These are phyloP conservation scores for Notolepis coatsorum DNA, from an alignment of 2,797 vertebrate genomes.

Conservation along the genomic window DNA sequence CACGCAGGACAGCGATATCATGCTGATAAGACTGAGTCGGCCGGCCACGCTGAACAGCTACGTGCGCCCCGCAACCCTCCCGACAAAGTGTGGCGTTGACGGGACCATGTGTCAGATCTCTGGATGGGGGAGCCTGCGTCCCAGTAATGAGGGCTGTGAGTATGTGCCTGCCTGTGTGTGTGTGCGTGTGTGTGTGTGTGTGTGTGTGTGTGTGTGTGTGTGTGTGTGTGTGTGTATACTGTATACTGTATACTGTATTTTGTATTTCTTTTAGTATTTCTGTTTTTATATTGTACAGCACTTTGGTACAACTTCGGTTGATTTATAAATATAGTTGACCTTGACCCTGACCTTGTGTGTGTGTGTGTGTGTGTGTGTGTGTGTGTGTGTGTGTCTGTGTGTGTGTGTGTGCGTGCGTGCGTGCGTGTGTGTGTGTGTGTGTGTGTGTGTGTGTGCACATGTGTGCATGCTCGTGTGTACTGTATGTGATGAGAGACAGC, in stretches of 20 bases:
- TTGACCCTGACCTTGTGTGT: background rate
- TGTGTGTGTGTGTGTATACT: background rate
- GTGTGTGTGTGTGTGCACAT: background rate
- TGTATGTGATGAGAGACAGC: background rate
- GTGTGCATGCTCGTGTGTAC: background rate
- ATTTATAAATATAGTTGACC: background rate
- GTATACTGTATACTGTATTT: too few species aligned
- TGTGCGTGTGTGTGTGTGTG: background rate
- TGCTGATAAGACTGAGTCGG: slow-evolving; percentile 73
- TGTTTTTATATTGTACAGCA: too few species aligned
- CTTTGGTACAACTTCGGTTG: too few species aligned
- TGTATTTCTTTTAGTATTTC: too few species aligned
- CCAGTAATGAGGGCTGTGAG: slow-evolving; percentile 78
- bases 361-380: background rate
- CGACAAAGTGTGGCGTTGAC: slow-evolving; percentile 55
- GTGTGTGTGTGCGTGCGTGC: too few species aligned
- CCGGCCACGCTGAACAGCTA: slow-evolving; percentile 55
- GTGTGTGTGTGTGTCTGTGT: too few species aligned
- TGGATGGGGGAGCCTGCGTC: slow-evolving; percentile 83
- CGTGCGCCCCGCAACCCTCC: slow-evolving; percentile 68
- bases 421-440: background rate
- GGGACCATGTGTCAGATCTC: slow-evolving; percentile 79
- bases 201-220: background rate
- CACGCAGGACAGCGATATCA: slow-evolving; percentile 72
- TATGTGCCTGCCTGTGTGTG: background rate